A percentile compares a stretch with the other conserved stretches of the same genome.
Conservation (phyloP, 23 tunicate genomes). For the Oikopleura vanhoeffeni region DNA sequence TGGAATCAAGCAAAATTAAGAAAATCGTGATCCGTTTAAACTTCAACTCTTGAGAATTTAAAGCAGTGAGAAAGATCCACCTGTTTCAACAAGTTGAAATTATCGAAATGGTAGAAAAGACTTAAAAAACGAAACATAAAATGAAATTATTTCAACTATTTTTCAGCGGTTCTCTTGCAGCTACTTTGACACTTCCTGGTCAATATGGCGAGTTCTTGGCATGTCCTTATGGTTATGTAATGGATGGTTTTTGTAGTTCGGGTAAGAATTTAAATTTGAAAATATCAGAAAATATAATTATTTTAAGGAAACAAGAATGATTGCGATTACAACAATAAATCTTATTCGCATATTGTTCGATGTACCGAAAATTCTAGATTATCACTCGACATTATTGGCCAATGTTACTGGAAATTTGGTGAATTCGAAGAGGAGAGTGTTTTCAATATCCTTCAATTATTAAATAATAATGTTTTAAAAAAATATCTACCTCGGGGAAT, state of each 20-base stretch:
- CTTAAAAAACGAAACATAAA: too few species aligned
- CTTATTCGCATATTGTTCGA: neutral
- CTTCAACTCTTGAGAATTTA: too few species aligned
- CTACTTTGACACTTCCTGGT: neutral
- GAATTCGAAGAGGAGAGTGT: slow-evolving; percentile 2
- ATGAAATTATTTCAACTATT: neutral
- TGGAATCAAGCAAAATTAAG: too few species aligned
- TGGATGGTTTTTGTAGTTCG: slow-evolving; percentile 7
- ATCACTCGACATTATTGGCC: neutral
- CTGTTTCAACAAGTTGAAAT: too few species aligned
- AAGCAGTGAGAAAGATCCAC: too few species aligned
- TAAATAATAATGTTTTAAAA: too few species aligned
- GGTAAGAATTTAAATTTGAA: too few species aligned
- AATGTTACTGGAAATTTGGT: neutral
- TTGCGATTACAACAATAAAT: neutral
- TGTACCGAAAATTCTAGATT: neutral
- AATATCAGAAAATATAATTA: too few species aligned
- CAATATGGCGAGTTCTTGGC: neutral
- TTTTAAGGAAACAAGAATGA: slow-evolving; percentile 12
- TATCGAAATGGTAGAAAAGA: too few species aligned
- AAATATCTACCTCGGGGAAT: too few species aligned
- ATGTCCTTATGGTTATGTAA: slow-evolving; percentile 11
- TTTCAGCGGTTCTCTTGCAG: neutral
- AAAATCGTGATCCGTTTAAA: too few species aligned
- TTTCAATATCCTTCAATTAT: too few species aligned